Conservation (phyloP, 2,797 vertebrate species). For the Sebastes nivosus region DNA sequence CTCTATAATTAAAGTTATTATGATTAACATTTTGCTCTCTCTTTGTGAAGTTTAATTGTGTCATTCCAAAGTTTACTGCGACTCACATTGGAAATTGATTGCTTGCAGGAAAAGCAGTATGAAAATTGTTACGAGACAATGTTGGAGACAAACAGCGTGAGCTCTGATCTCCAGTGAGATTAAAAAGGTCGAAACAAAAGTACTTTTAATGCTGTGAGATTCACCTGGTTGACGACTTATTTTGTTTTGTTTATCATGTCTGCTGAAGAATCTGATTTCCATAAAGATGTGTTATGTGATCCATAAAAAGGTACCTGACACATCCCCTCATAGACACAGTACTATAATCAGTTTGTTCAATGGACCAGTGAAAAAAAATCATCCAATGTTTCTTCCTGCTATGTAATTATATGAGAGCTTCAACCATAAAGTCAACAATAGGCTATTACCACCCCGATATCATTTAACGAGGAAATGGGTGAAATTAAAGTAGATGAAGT, state of each 20-base stretch:
- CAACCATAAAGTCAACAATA: neutral
- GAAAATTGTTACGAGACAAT: no score
- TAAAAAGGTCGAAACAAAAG: no score
- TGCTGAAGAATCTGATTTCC: neutral
- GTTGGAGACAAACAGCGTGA: neutral
- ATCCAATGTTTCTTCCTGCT: neutral
- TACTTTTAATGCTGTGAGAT: neutral
- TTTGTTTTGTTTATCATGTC: neutral
- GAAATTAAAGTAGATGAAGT: constrained; percentile 2
- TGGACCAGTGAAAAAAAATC: neutral
- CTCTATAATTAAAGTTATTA: no score
- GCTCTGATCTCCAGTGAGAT: neutral
- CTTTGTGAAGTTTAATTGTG: no score
- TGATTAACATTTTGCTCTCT: no score
- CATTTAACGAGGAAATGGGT: neutral
- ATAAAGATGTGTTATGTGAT: neutral
- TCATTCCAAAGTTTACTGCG: neutral
- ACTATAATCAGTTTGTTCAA: neutral
- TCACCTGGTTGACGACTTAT: neutral
- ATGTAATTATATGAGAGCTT: constrained; percentile 3
- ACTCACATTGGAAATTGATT: no score
- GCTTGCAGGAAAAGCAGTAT: no score
- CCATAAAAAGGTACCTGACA: neutral
- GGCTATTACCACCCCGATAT: neutral
- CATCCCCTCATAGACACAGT: neutral